Base-by-base conservation (phyloP, 1,140 invertebrate species). In the Sycobia sp. region DNA sequence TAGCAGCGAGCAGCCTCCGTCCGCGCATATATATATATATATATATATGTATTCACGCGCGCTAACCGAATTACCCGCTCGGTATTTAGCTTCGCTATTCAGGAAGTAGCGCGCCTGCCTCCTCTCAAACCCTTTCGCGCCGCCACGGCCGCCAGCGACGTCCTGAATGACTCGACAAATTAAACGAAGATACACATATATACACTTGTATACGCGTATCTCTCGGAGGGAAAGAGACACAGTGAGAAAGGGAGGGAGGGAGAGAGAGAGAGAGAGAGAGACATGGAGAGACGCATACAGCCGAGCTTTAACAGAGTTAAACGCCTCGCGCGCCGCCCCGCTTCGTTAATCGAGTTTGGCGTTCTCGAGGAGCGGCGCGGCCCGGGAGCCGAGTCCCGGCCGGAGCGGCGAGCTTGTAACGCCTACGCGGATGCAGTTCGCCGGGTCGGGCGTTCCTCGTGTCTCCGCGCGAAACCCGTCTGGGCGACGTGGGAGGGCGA, bases 61-160 rank as follows among this genome's bases (percentile, higher is more conserved):
- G 20, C 1, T 77, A 76, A 77, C 56, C 69, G 71, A 69, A 79
- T 79, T 77, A 77, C 71, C 66, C 64, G 67, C 73, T n/a, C 70
- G 75, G 74, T 75, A 79, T 79, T 62, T 79, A 79, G 76, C 75
- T 73, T 67, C 73, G 76, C 77, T 79, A 79, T 79, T 78, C 77
- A 79, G 72, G 75, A n/a, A n/a, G n/a, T n/a, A 72, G 72, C 56
- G 36, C 68, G 57, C 67, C 68, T 58, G 70, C 67, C 53, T 29
- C 69, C 11, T 32, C 29, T 32, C 29, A n/a, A 77, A 77, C 76
- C 76, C 76, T 77, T 77, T 72, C 71, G 73, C 70, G 71, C 69
- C 70, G 68, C 68, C n/a, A n/a, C n/a, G 68, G 34, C n/a, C 23
- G n/a, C n/a, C n/a, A n/a, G n/a, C 41, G 16, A 29, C 9, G 7